Evolutionary conservation across 2,888 invertebrate species (phyloP).

Genomic region (Tetramorium bicarinatum): DNA sequence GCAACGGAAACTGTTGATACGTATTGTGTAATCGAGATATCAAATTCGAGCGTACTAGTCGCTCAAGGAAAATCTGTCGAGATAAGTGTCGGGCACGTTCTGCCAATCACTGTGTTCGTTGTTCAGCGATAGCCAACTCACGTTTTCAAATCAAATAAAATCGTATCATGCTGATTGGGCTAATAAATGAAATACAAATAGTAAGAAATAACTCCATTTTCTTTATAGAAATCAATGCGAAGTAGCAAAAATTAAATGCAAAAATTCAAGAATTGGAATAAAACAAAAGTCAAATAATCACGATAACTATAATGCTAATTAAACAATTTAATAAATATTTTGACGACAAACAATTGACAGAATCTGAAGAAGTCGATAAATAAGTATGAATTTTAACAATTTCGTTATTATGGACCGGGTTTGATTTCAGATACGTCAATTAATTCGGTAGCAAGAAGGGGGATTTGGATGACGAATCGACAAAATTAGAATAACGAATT

Average conservation of each 20-base stretch:
- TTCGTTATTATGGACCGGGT: slow-evolving; percentile 10
- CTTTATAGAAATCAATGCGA: neutral
- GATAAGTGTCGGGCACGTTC: slow-evolving; percentile 64
- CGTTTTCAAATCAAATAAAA: slow-evolving; percentile 53
- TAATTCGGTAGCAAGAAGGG: slow-evolving; percentile 14
- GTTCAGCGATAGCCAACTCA: slow-evolving; percentile 32
- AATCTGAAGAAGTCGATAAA: slow-evolving; percentile 2
- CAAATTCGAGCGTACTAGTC: slow-evolving; percentile 55
- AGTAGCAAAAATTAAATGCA: neutral
- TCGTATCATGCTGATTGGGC: slow-evolving; percentile 24
- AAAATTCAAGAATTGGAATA: neutral
- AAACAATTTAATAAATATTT: slow-evolving; percentile 16
- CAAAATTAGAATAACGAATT: slow-evolving; percentile 46
- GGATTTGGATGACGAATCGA: slow-evolving; percentile 7
- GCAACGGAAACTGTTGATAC: slow-evolving; percentile 70
- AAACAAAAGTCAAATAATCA: neutral
- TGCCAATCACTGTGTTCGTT: slow-evolving; percentile 55
- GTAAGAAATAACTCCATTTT: slow-evolving; percentile 6
- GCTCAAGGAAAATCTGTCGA: slow-evolving; percentile 58
- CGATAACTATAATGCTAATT: slow-evolving; percentile 31
- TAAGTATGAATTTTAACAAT: slow-evolving; percentile 19
- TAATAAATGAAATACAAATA: slow-evolving; percentile 38
- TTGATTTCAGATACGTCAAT: slow-evolving; percentile 37
- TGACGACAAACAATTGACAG: neutral
- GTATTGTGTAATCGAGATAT: slow-evolving; percentile 72